Evolutionary conservation across 2,113 vertebrate species (phyloP).

Genomic region (Panurus biarmicus): DNA sequence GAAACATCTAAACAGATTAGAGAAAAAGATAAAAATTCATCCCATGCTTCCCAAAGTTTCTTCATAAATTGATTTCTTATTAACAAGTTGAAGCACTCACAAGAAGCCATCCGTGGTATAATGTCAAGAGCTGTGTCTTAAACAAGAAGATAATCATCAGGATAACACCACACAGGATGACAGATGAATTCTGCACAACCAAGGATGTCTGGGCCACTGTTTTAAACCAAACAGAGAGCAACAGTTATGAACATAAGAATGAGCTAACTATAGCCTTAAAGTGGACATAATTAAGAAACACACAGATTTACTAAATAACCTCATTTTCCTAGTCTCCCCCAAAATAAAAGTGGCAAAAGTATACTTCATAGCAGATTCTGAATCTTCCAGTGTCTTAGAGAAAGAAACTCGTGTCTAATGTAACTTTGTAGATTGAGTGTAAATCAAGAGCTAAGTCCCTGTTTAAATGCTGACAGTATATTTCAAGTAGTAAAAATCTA

Average conservation of each 20-base stretch:
- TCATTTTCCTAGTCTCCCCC: not conserved
- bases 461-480: not conserved
- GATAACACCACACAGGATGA: slow-evolving; percentile 89
- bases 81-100: slow-evolving; percentile 73
- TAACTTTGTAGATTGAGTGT: no score
- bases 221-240: slow-evolving; percentile 21
- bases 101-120: slow-evolving; percentile 95
- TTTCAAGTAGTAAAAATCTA: not conserved
- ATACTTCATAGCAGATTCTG: not conserved
- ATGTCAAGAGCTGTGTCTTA: slow-evolving; percentile 79
- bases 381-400: not conserved
- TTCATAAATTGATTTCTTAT: not conserved
- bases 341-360: not conserved
- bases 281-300: not conserved
- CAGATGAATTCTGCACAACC: slow-evolving; percentile 90
- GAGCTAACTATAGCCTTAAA: not conserved
- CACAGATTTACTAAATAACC: not conserved
- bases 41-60: not conserved
- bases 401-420: not conserved
- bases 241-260: not conserved
- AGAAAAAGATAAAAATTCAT: not conserved
- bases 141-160: slow-evolving; percentile 94
- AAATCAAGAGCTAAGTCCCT: no score
- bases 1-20: not conserved
- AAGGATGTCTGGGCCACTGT: slow-evolving; percentile 94